Evolutionary conservation across 2,113 vertebrate genomes (phyloP).

Genomic region (Percina caprodes): DNA sequence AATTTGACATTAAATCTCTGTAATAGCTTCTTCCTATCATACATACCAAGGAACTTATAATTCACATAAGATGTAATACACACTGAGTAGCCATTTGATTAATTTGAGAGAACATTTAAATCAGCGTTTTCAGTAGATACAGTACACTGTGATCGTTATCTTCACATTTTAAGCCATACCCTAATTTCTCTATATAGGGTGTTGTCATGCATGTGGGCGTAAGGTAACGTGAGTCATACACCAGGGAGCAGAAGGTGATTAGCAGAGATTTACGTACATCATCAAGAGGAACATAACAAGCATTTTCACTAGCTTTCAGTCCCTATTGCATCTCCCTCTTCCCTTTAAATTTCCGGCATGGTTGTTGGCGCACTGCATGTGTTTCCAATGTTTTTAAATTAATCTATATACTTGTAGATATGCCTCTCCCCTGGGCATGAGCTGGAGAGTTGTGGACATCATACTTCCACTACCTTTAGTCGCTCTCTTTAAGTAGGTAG

Average conservation of each 20-base stretch:
- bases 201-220: conserved; percentile 17
- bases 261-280: conserved; percentile 22
- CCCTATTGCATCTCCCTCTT: background rate
- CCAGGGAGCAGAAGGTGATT: conserved; percentile 23
- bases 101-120: background rate
- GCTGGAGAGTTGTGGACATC: conserved; percentile 5
- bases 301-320: background rate
- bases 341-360: background rate
- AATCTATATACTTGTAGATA: conserved; percentile 1
- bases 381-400: background rate
- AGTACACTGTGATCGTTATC: conserved; percentile 3
- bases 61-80: background rate
- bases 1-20: background rate
- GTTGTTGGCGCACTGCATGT: background rate
- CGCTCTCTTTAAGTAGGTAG: background rate
- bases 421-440: background rate
- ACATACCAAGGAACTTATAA: background rate
- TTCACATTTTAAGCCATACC: background rate
- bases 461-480: background rate
- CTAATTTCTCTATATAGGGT: background rate
- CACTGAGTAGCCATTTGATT: background rate
- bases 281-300: conserved; percentile 17
- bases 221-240: conserved; percentile 29
- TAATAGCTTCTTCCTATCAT: background rate
- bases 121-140: background rate